Evolutionary conservation across 2,888 invertebrate species (phyloP).

Genomic region (Panopea generosa): DNA sequence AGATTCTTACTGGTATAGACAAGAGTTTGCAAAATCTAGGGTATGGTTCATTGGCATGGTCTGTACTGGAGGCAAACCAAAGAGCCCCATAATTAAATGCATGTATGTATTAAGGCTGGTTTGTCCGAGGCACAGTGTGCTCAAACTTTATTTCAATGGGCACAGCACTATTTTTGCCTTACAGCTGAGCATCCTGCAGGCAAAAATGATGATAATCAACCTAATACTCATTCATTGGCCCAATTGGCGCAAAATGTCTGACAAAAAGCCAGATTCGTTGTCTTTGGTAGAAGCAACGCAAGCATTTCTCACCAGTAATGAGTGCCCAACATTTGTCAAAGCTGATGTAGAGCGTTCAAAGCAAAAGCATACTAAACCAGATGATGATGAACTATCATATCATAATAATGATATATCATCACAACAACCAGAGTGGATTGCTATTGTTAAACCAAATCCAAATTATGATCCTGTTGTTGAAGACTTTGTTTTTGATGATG

Average conservation of each 20-base stretch:
- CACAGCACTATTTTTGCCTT: too few species aligned
- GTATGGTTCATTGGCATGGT: constrained; percentile 70
- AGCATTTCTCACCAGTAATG: constrained; percentile 32
- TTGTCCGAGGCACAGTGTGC: constrained; percentile 50
- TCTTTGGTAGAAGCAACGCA: constrained; percentile 50
- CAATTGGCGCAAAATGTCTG: constrained; percentile 56
- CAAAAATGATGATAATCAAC: constrained; percentile 36
- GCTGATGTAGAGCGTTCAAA: constrained; percentile 41
- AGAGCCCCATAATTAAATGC: constrained; percentile 17
- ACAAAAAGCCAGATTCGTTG: constrained; percentile 43
- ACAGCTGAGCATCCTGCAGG: constrained; percentile 54
- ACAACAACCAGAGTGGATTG: constrained; percentile 28
- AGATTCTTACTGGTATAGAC: constrained; percentile 27
- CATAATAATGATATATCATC: neutral
- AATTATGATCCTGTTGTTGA: constrained; percentile 1
- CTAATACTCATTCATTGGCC: constrained; percentile 59
- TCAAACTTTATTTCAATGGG: constrained; percentile 53
- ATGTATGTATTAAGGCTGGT: constrained; percentile 29
- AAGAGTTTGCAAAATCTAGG: constrained; percentile 68
- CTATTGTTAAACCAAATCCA: constrained; percentile 11
- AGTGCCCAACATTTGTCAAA: constrained; percentile 56
- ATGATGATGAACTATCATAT: neutral
- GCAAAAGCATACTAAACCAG: neutral
- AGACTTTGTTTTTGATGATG: constrained; percentile 11
- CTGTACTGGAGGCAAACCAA: constrained; percentile 37